A percentile compares a stretch with the other conserved stretches of the same genome.
Evolutionary conservation across 1,140 invertebrate genomes (phyloP).

Genomic region (Drosophila ercepeae): DNA sequence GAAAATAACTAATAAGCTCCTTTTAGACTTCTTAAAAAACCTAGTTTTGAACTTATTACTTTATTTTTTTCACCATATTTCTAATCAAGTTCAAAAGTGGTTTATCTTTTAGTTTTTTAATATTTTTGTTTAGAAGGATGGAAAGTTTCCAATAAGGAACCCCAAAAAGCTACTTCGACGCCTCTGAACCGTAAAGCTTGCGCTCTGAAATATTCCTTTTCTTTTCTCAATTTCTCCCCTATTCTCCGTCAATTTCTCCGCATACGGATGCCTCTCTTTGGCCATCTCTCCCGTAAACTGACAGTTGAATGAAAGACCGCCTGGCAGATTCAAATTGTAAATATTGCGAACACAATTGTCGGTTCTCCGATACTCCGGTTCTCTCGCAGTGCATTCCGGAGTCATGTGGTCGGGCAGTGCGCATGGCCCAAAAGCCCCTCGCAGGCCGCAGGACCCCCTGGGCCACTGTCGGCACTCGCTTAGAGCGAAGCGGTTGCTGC

Average conservation of each 20-base stretch:
- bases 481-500: constrained; percentile 18
- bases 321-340: constrained; percentile 59
- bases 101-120: background rate
- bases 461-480: constrained; percentile 27
- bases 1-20: no score
- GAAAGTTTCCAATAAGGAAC: background rate
- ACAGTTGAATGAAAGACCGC: constrained; percentile 61
- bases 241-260: background rate
- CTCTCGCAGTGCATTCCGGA: constrained; percentile 14
- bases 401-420: constrained; percentile 29
- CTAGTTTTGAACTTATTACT: background rate
- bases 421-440: constrained; percentile 17
- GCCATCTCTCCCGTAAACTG: constrained; percentile 24
- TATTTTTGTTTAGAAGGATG: background rate
- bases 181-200: constrained; percentile 20
- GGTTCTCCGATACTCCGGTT: background rate
- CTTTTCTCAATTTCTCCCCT: background rate
- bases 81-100: no score
- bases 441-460: background rate
- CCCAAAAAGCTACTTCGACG: constrained; percentile 18
- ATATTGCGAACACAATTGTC: constrained; percentile 42
- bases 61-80: background rate
- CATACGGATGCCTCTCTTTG: background rate
- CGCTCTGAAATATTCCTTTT: constrained; percentile 7
- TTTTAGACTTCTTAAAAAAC: no score